Evolutionary conservation across 2,888 invertebrate species (phyloP).

Genomic region (Dynastes tityus): DNA sequence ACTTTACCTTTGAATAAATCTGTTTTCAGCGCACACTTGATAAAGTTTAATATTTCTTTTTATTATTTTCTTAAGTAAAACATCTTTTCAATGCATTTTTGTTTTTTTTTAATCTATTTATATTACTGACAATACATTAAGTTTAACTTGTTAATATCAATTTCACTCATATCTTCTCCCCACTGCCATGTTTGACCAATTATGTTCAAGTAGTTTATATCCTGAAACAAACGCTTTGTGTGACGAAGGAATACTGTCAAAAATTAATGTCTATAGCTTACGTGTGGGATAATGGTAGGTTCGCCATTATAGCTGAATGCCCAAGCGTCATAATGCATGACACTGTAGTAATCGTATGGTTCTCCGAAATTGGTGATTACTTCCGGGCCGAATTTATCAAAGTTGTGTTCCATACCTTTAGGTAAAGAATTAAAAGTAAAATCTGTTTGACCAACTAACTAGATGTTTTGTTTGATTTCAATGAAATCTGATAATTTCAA

Average conservation of each 20-base stretch:
- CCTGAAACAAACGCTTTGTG: background rate
- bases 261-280: background rate
- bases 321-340: constrained; percentile 81
- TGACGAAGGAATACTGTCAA: background rate
- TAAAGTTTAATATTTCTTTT: too few species aligned
- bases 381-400: constrained; percentile 78
- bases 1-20: too few species aligned
- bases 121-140: constrained; percentile 36
- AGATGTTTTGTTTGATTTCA: too few species aligned
- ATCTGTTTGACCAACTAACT: too few species aligned
- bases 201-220: constrained; percentile 8
- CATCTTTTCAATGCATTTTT: background rate
- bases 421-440: background rate
- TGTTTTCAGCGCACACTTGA: too few species aligned
- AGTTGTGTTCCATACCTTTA: constrained; percentile 70
- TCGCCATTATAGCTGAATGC: constrained; percentile 81
- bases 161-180: constrained; percentile 32
- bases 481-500: too few species aligned
- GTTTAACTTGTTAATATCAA: constrained; percentile 43
- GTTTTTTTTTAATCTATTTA: background rate
- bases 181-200: constrained; percentile 14
- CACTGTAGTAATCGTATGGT: constrained; percentile 80
- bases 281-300: constrained; percentile 73
- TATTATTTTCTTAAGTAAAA: too few species aligned
- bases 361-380: constrained; percentile 79